Evolutionary conservation across 2,113 vertebrate species (phyloP).

Genomic region (Seriola rivoliana): DNA sequence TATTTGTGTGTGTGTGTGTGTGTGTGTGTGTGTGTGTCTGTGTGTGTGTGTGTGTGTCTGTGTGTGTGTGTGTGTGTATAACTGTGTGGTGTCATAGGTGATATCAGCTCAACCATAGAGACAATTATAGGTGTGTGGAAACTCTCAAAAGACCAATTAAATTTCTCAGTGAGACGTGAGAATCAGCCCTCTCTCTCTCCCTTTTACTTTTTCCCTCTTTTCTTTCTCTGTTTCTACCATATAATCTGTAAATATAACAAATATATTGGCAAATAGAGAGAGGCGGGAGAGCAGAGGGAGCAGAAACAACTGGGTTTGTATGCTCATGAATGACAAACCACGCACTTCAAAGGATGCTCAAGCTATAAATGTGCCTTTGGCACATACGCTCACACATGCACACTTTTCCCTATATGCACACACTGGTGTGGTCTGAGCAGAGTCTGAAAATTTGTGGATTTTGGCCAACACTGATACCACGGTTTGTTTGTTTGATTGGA

Average conservation of each 20-base stretch:
- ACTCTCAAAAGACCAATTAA: conserved; percentile 51
- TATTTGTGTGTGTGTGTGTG: background rate
- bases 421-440: background rate
- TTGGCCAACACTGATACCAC: background rate
- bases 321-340: conserved; percentile 27
- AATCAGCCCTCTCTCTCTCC: background rate
- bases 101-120: conserved; percentile 15
- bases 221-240: background rate
- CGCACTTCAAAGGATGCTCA: conserved; percentile 23
- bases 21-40: conserved; percentile 2
- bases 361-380: conserved; percentile 5
- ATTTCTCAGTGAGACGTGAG: conserved; percentile 25
- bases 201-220: background rate
- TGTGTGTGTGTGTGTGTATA: background rate
- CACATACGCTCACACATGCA: background rate
- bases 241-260: conserved; percentile 21
- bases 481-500: too few relatives aligned
- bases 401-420: background rate
- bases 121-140: conserved; percentile 41
- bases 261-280: conserved; percentile 26
- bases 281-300: background rate
- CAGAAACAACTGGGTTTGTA: conserved; percentile 13
- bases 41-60: background rate
- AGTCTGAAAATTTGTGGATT: background rate
- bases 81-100: background rate